Conservation (phyloP, 2,797 vertebrate genomes). For the Scleropages formosus region DNA sequence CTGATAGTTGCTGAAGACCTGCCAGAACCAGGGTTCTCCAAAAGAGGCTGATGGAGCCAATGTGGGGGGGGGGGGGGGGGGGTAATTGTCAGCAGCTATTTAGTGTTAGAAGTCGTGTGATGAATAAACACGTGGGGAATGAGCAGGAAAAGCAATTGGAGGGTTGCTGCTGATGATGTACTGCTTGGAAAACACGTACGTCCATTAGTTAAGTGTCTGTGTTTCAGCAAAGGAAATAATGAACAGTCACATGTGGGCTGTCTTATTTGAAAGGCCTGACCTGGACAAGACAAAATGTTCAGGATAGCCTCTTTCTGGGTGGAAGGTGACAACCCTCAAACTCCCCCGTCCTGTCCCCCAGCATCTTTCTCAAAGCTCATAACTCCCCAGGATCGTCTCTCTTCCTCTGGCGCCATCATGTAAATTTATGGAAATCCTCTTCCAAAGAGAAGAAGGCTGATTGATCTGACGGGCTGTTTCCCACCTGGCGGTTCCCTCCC, state of each 20-base stretch:
- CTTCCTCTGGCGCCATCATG: conserved; percentile 6
- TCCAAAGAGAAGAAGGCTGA: conserved; percentile 4
- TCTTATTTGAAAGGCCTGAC: background rate
- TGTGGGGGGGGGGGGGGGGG: background rate
- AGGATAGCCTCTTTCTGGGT: background rate
- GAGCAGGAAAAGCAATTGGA: background rate
- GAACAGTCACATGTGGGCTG: background rate
- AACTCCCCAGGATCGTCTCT: no score
- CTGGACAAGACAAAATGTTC: no score
- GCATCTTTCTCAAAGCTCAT: background rate
- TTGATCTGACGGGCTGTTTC: background rate
- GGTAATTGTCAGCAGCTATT: background rate
- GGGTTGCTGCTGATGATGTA: background rate
- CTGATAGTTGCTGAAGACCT: no score
- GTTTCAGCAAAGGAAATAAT: no score
- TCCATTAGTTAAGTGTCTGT: no score
- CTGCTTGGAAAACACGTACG: background rate
- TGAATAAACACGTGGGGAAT: conserved; percentile 10
- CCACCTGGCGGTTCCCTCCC: background rate
- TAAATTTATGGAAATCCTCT: conserved; percentile 24
- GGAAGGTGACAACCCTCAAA: background rate
- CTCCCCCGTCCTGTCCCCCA: background rate
- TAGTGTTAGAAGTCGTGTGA: background rate
- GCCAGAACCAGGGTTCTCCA: no score
- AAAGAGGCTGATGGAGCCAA: no score